Percentiles rank a stretch among this genome's conserved stretches.
Conservation (phyloP, 2,797 vertebrate species). For the Galagoides demidoff region DNA sequence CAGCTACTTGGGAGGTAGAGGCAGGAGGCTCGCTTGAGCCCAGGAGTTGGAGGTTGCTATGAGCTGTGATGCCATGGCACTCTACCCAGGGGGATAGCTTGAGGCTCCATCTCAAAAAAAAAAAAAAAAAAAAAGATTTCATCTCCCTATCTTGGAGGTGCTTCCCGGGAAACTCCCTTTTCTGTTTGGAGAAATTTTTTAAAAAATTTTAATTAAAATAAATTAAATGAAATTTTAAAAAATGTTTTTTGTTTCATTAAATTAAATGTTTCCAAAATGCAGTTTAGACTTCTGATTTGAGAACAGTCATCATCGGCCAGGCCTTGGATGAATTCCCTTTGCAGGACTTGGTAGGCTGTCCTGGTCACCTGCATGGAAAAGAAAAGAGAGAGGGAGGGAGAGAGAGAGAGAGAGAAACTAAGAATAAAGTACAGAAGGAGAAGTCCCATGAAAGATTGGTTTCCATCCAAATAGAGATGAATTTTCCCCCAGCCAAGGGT, state of each 20-base stretch:
- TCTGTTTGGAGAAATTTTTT: neutral
- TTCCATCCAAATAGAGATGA: neutral
- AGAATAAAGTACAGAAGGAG: neutral
- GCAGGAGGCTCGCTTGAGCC: too few species aligned
- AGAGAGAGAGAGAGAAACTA: neutral
- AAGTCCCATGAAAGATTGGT: neutral
- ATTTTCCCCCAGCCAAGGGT: neutral
- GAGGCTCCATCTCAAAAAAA: too few species aligned
- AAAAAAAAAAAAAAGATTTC: too few species aligned
- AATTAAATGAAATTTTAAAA: too few species aligned
- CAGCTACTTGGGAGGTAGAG: too few species aligned
- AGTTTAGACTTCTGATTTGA: neutral
- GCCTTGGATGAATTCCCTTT: neutral
- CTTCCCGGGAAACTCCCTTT: slow-evolving; percentile 29
- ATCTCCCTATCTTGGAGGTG: neutral
- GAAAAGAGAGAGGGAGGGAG: neutral
- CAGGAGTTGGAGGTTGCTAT: too few species aligned
- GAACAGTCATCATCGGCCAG: neutral
- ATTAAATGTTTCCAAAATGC: neutral
- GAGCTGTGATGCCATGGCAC: too few species aligned
- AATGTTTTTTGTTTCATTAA: neutral
- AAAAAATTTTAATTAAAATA: too few species aligned
- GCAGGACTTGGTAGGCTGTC: slow-evolving; percentile 9
- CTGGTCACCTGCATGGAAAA: neutral
- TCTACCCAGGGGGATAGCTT: too few species aligned